Evolutionary conservation across 2,113 vertebrate genomes (phyloP), one percentile per base, ranked within the genome.

Genomic region (Indri indri): DNA sequence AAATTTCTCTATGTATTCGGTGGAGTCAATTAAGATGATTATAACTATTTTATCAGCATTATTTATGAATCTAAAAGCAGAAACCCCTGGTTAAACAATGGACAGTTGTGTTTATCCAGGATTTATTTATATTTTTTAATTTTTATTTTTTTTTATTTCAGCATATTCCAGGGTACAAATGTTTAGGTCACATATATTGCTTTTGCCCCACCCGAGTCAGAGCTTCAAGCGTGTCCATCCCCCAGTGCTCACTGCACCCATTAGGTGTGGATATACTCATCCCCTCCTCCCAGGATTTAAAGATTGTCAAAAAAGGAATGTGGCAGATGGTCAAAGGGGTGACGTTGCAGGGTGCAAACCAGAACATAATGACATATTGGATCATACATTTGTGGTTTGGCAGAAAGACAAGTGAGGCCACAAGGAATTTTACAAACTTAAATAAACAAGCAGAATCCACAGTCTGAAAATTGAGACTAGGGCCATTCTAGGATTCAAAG

Each of bases 371-470:
- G 88, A 50, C 50, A 66, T 83, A 57, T 8, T 93, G 87, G 63
- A 74, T 92, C 68, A 20, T 17, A n/a, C 88, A 52, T 47, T 80
- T n/a, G 23, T 71, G 59, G n/a, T 65, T 68, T 97, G 94, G 84
- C 90, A 88, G 84, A 80, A 65, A 95, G 45, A 40, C 68, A 92
- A 76, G 30, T 6, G 30, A 90, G 81, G 40, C 23, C 74, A 84
- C 52, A 80, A 74, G 40, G 50, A n/a, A 93, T 76, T 94, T 97
- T 93, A 79, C 73, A 95, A 82, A 94, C 57, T 57, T 23, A 93
- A 83, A 66, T 76, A 42, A 96, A 59, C 50, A 77, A 32, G 40
- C 27, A 86, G 42, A 74, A 45, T 32, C 4, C 11, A 25, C 70
- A 50, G 9, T 71, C 30, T 50, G 14, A 52, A 61, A 71, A 89